These are phyloP conservation scores for Cryptoblepharus egeriae DNA, from an alignment of 2,797 vertebrate genomes.

Conservation along the genomic window DNA sequence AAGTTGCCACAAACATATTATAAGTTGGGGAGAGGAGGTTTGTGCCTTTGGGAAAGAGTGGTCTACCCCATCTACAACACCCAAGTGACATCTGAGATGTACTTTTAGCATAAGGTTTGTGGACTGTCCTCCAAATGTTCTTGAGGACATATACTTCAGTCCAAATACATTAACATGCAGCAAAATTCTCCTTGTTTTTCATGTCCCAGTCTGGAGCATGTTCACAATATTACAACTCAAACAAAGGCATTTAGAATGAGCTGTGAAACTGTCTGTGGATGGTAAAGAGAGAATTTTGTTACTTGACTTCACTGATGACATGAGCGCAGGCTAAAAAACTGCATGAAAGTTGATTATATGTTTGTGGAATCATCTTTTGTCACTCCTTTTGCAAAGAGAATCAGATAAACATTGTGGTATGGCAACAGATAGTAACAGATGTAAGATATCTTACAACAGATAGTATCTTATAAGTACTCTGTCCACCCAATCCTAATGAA, in stretches of 20 bases:
- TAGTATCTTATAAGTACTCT: not conserved
- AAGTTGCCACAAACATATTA: conserved; percentile 20
- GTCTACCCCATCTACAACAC: not conserved
- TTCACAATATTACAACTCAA: not conserved
- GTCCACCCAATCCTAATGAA: too few species aligned
- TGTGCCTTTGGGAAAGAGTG: not conserved
- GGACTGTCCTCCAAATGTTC: conserved; percentile 38
- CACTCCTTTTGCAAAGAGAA: not conserved
- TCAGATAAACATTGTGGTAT: not conserved
- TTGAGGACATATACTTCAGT: conserved; percentile 43
- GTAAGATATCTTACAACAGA: not conserved
- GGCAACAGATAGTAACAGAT: not conserved
- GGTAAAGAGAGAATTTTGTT: not conserved
- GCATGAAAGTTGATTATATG: not conserved
- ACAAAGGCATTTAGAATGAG: not conserved
- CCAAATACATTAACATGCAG: conserved; percentile 23
- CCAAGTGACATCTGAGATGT: conserved; percentile 11
- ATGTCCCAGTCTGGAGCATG: not conserved
- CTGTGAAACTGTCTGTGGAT: not conserved
- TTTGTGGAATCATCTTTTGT: not conserved
- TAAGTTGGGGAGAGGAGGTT: fast-evolving
- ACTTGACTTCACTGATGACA: not conserved
- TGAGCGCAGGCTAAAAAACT: too few species aligned
- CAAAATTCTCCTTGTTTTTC: not conserved
- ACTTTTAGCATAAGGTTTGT: conserved; percentile 38